These are phyloP conservation scores for Ophiodon elongatus DNA, from an alignment of 2,113 vertebrate species.

Conservation along the genomic window DNA sequence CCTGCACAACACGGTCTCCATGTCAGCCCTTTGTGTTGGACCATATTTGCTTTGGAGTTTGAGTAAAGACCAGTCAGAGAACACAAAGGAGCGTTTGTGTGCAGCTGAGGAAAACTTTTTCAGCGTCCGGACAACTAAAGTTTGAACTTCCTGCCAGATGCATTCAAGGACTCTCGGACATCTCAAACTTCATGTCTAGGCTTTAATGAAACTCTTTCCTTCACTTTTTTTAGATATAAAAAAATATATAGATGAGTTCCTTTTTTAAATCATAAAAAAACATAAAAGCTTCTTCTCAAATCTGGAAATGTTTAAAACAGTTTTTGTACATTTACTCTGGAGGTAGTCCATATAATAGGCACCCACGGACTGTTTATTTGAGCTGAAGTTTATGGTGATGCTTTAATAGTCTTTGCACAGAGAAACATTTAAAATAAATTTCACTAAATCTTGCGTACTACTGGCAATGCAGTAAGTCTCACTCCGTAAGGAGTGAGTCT, in stretches of 20 bases:
- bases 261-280: background rate
- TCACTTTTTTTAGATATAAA: background rate
- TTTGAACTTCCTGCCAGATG: constrained; percentile 51
- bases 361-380: background rate
- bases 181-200: background rate
- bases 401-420: background rate
- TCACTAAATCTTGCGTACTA: background rate
- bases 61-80: background rate
- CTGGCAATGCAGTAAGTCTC: background rate
- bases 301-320: background rate
- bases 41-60: constrained; percentile 19
- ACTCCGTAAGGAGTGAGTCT: too few relatives aligned
- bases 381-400: background rate
- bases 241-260: background rate
- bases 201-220: background rate
- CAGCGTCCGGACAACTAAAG: background rate
- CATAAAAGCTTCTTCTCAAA: background rate
- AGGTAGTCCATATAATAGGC: background rate
- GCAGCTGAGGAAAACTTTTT: background rate
- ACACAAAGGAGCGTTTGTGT: background rate
- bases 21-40: background rate
- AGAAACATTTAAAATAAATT: background rate
- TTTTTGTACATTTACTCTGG: background rate
- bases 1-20: constrained; percentile 30
- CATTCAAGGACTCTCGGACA: constrained; percentile 54